Evolutionary conservation across 2,113 vertebrate species (phyloP).

Genomic region (Ictalurus furcatus): DNA sequence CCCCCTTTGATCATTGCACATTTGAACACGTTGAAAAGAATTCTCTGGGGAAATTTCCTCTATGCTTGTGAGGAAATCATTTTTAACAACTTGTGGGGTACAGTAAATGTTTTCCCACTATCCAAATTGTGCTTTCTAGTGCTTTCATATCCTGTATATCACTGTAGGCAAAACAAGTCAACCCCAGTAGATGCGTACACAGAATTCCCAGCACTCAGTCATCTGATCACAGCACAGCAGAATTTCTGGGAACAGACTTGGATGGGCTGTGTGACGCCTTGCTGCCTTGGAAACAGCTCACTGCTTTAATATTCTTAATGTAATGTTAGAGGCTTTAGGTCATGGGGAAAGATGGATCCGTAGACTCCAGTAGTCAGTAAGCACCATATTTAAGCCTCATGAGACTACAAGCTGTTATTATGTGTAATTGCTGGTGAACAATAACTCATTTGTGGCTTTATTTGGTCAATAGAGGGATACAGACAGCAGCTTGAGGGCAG

Average conservation of each 20-base stretch:
- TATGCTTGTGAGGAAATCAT: not conserved
- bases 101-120: not conserved
- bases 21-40: not conserved
- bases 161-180: not conserved
- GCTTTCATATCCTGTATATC: not conserved
- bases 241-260: constrained; percentile 38
- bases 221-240: constrained; percentile 47
- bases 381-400: not conserved
- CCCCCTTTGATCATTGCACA: not conserved
- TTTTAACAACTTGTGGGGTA: not conserved
- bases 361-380: not conserved
- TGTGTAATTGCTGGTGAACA: constrained; percentile 12
- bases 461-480: not conserved
- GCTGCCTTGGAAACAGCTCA: constrained; percentile 26
- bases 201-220: constrained; percentile 31
- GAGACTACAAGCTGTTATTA: constrained; percentile 20
- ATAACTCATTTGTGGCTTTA: constrained; percentile 27
- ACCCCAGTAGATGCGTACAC: constrained; percentile 19
- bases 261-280: constrained; percentile 34
- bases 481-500: not conserved
- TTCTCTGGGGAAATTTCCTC: not conserved
- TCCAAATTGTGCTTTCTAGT: not conserved
- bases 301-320: constrained; percentile 32
- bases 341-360: not conserved
- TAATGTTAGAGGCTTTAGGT: constrained; percentile 25